phyloP scores from a whole-genome alignment of 2,797 vertebrate genomes.

The Arvicola amphibius region DNA sequence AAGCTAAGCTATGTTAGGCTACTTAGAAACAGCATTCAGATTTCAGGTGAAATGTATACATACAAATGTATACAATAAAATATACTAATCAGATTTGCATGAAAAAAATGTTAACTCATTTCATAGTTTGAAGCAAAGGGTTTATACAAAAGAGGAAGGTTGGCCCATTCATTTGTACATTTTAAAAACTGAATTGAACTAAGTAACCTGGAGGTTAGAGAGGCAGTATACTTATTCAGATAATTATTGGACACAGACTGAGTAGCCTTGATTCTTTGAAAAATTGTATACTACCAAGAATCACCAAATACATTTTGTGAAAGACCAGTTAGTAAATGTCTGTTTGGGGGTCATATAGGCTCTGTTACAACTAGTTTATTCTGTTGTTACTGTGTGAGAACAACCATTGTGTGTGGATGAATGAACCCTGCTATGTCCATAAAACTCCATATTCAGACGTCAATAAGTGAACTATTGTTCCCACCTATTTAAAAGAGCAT shows the following conservation, averaged over 20 bases:
- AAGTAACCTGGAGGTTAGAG: not conserved
- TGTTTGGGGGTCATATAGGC: not conserved
- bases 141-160: slow-evolving; percentile 24
- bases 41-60: not conserved
- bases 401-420: not conserved
- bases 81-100: not conserved
- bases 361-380: not conserved
- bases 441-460: slow-evolving; percentile 27
- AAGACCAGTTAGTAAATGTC: not conserved
- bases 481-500: slow-evolving; percentile 1
- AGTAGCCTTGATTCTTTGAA: not conserved
- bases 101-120: not conserved
- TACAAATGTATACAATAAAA: not conserved
- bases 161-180: not conserved
- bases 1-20: not conserved
- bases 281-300: not conserved
- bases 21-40: not conserved
- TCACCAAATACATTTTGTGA: not conserved
- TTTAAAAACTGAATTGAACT: slow-evolving; percentile 37
- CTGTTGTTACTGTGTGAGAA: not conserved
- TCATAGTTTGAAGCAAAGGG: not conserved
- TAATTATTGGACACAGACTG: not conserved
- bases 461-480: not conserved
- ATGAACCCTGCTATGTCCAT: not conserved
- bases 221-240: not conserved